A percentile compares a stretch with the other conserved stretches of the same genome.
These are phyloP conservation scores for Drosophila testacea DNA, from an alignment of 2,888 invertebrate genomes.

Conservation along the genomic window DNA sequence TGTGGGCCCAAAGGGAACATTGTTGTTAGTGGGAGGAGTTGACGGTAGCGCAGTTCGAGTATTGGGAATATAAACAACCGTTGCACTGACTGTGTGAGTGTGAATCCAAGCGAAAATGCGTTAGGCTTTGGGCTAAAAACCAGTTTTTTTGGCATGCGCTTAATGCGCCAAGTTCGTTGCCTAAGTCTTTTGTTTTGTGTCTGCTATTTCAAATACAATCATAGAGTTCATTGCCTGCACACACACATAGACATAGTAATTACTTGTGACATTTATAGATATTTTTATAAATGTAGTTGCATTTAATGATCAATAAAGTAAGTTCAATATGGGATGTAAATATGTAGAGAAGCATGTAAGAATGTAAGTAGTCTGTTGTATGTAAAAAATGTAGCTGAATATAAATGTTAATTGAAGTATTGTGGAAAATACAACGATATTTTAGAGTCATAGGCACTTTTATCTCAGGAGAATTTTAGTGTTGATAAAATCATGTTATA, in stretches of 20 bases:
- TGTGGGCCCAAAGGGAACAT: slow-evolving; percentile 16
- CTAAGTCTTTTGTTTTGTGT: slow-evolving; percentile 77
- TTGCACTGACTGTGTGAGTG: slow-evolving; percentile 51
- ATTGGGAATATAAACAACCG: slow-evolving; percentile 49
- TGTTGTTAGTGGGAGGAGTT: slow-evolving; percentile 33
- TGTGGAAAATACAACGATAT: neutral
- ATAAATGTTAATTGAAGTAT: neutral
- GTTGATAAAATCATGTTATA: too few species aligned
- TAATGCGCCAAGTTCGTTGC: slow-evolving; percentile 66
- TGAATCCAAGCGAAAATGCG: slow-evolving; percentile 52
- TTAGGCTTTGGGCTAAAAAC: slow-evolving; percentile 53
- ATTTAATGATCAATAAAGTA: slow-evolving; percentile 40
- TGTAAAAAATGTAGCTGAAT: neutral
- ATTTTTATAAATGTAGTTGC: slow-evolving; percentile 21
- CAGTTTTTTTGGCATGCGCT: slow-evolving; percentile 69
- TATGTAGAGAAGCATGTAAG: neutral
- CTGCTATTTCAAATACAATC: slow-evolving; percentile 48
- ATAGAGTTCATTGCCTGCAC: slow-evolving; percentile 72
- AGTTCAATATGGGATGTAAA: slow-evolving; percentile 14
- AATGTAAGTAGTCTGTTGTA: neutral
- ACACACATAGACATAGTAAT: slow-evolving; percentile 26
- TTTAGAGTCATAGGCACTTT: neutral
- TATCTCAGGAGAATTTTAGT: neutral
- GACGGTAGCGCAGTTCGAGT: slow-evolving; percentile 1
- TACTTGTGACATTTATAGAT: slow-evolving; percentile 44